A percentile compares a stretch with the other conserved stretches of the same genome.
Conservation (phyloP, 2,888 invertebrate species). For the Mactromeris polynyma region DNA sequence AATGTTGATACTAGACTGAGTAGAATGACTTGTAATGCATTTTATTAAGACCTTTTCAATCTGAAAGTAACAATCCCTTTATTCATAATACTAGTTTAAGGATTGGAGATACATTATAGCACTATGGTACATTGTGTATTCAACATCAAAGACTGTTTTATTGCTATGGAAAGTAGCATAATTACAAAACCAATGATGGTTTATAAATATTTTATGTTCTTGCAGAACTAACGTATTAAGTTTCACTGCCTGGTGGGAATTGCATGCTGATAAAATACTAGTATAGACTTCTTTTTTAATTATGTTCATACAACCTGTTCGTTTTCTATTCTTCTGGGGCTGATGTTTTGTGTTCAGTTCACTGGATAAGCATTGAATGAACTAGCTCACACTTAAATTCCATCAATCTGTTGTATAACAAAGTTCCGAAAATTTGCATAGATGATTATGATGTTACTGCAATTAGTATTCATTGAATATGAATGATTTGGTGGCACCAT, state of each 20-base stretch:
- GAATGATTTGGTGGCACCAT: not conserved
- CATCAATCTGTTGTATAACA: not conserved
- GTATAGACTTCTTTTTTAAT: not conserved
- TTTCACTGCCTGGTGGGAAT: not conserved
- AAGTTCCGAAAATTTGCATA: not conserved
- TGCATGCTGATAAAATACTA: not conserved
- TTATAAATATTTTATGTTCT: not conserved
- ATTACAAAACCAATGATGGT: not conserved
- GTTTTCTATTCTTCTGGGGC: not conserved
- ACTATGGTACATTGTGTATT: not conserved
- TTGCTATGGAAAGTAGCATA: not conserved
- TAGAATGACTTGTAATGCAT: no score
- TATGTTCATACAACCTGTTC: not conserved
- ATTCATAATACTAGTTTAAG: no score
- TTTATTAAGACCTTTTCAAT: no score
- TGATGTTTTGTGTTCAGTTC: no score
- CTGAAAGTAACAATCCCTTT: no score
- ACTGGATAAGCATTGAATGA: no score
- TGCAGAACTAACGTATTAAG: not conserved
- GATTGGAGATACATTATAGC: no score
- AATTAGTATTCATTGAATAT: conserved; percentile 3
- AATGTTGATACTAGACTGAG: no score
- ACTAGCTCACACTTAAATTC: not conserved
- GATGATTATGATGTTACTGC: not conserved
- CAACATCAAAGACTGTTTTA: not conserved